A percentile compares a stretch with the other conserved stretches of the same genome.
phyloP scores from a whole-genome alignment of 1,140 invertebrate genomes.

The Ceratosolen fusciceps region DNA sequence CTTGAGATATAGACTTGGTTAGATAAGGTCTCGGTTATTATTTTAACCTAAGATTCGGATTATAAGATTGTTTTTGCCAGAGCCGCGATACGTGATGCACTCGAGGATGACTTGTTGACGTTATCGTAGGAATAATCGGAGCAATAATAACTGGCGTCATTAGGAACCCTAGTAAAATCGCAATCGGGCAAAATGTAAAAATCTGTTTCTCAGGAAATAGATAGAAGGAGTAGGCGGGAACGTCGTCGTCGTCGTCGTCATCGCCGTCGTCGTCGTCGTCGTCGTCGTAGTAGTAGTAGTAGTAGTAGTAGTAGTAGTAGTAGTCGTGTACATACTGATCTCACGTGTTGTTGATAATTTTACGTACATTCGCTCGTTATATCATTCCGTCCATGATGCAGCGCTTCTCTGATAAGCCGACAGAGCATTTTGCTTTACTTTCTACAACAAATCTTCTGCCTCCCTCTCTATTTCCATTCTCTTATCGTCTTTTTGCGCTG shows the following conservation, averaged over 20 bases:
- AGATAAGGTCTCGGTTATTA: too few species aligned
- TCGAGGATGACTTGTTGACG: not conserved
- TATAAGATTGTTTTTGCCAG: not conserved
- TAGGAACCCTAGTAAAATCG: not conserved
- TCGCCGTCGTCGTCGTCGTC: too few species aligned
- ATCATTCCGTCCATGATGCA: not conserved
- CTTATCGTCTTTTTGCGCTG: conserved; percentile 2
- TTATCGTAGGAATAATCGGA: too few species aligned
- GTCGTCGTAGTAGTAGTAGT: too few species aligned
- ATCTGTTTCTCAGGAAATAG: not conserved
- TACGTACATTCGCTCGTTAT: not conserved
- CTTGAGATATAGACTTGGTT: too few species aligned
- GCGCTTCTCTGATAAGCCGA: not conserved
- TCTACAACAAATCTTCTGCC: conserved; percentile 14
- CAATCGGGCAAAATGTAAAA: not conserved
- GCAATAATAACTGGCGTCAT: not conserved
- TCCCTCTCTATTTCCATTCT: not conserved
- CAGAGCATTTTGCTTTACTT: conserved; percentile 30
- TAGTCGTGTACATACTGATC: not conserved
- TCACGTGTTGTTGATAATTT: not conserved
- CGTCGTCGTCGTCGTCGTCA: too few species aligned
- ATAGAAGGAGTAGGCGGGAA: too few species aligned
- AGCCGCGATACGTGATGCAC: not conserved
- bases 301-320: too few species aligned
- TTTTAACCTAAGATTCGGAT: too few species aligned